Base-by-base conservation (phyloP, 92 coral and sea anemone species). In the Meandrina meandrites region DNA sequence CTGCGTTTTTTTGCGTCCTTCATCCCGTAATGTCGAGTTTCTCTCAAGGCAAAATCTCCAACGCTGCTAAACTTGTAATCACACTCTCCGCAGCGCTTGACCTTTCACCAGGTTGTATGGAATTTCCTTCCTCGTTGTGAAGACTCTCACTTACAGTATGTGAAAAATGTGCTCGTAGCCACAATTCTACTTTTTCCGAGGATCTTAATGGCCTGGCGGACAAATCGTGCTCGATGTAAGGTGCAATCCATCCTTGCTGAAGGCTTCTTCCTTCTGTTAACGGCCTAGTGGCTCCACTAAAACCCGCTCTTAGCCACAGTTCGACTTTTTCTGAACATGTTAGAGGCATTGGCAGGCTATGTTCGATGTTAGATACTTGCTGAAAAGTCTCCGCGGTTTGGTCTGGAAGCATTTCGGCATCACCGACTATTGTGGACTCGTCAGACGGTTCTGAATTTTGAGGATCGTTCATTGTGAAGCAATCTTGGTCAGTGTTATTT, bases 131-230 rank as follows among this genome's bases (percentile, higher is more conserved):
- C 32, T 78, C 31, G 15, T 85, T 53, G 47, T 67, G 64, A 37
- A 22, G 17, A 67, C 22, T 62, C 34, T 48, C 77, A 15, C 87
- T 60, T 22, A 35, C 18, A 28, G 42, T 76, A 32, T 64, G 32
- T 66, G 88, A 50, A 85, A 85, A 85, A 79, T 85, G 88, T 31
- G 93, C 93, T 72, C 78, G 81, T 21, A 91, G 54, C 93, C 93
- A 91, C 35, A 91, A 76, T 60, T 89, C 86, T 16, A 91, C 93
- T 80, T 91, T 91, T 21, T 84, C 87, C 14, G 91, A 76, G 12
- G 93, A 79, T 67, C 75, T 77, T 21, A 91, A 82, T 50, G 85
- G 70, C 36, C 57, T 87, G 66, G 53, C 73, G 17, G 58, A 82
- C 22, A 91, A 82, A 62, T 91, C 91, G 27, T 79, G 80, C 2